Base-by-base conservation (phyloP, 1,140 invertebrate species). In the Lycorma delicatula region DNA sequence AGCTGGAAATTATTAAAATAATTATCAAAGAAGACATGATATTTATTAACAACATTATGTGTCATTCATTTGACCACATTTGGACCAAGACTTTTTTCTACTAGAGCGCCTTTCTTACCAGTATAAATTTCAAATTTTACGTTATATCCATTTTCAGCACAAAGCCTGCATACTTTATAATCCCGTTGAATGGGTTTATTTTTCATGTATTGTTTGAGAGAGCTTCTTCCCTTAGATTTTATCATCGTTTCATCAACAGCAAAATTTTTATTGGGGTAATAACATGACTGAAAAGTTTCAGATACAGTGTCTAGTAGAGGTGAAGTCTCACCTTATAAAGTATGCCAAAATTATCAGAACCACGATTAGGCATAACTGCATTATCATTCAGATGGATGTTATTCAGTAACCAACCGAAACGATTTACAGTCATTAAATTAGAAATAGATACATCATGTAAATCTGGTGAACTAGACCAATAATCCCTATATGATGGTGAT, bases 91-190 rank as follows among this genome's bases (percentile, higher is more conserved):
- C 13, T 18, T 46, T 46, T 46, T 46, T 22, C 31, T n/a, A 34
- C 31, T n/a, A 9, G 9, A 9, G 9, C 31, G 9, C n/a, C n/a
- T 9, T 46, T 46, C 18, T 46, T 46, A 7, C 41, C 41, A 11
- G 41, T 46, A 46, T 46, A 46, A 46, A 46, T 46, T 9, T 46
- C 13, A 46, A 46, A 46, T 46, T 46, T 46, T n/a, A 16, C 5
- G 16, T 46, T 46, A 16, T 46, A 46, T 18, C 20, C 20, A 31
- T 6, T 31, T 31, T 31, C 29, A 46, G 5, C 41, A 46, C 9
- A 46, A 11, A 46, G 9, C 41, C 5, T 46, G 5, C 41, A 46
- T 46, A 46, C 18, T 16, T 46, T 46, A 16, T 11, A 46, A 18
- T 16, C 41, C 7, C 41, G 9, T 46, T 18, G 13, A 7, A 46